Base-by-base conservation (phyloP, 30 jellyfish, hydroid and myxozoan species). In the Phacellophora camtschatica region DNA sequence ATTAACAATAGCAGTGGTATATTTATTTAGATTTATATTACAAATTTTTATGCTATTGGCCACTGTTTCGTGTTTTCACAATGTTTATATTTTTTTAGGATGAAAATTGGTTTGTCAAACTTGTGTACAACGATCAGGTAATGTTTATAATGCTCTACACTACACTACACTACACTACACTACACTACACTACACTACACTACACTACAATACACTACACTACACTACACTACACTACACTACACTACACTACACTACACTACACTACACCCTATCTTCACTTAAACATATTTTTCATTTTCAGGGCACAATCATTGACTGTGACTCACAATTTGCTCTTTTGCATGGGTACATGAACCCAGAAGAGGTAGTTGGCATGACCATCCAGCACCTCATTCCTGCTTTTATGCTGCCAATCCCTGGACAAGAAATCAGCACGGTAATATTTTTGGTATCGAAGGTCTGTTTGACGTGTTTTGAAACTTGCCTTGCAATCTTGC, bases 321-420 rank as follows among this genome's bases (percentile, higher is more conserved):
- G 97, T 46, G 97, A 89, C 74, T 63, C 86, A 30, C 78, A 56
- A 35, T 89, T 89, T 42, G 95, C 96, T 12, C 65, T 74, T 12
- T 49, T 82, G 12, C 97, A 89, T 77, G 97, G 97, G 28, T 89
- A 32, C 73, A 35, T 85, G 42, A 87, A 63, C 37, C 92, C 96
- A 10, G 88, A 82, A 59, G 97, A 89, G n/a, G 61, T 89, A 23
- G 72, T 89, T 51, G 95, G 96, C n/a, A 35, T 25, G 12, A 54
- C 82, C 39, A 82, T 89, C 13, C 80, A 27, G 23, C 43, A 51
- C 13, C 66, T 81, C 24, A 67, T 89, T 24, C 95, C 97, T 24
- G 89, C 97, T 15, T 83, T 89, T 30, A 48, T 82, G 67, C 43
- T 89, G 68, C 97, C 97, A 23, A 74, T 77, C 28, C 97, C 97